phyloP scores from a whole-genome alignment of 1,140 invertebrate genomes.

The Spodoptera litura region DNA sequence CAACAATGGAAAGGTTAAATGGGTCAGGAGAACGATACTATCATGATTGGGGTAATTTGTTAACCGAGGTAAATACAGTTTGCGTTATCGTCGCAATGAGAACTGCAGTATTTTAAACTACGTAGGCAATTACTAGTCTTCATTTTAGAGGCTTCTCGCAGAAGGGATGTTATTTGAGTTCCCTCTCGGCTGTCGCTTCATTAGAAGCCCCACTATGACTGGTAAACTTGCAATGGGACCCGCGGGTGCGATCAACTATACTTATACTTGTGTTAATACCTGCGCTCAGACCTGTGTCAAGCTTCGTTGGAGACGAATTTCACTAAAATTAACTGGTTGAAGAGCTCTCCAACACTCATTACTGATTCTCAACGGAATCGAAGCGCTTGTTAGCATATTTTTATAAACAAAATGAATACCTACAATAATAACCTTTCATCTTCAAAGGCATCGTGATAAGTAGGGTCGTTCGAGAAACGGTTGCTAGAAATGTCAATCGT shows the following conservation, averaged over 20 bases:
- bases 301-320: conserved; percentile 59
- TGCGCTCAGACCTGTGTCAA: conserved; percentile 55
- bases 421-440: conserved; percentile 24
- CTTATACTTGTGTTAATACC: conserved; percentile 62
- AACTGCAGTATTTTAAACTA: not conserved
- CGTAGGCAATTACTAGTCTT: conserved; percentile 22
- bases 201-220: conserved; percentile 43
- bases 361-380: conserved; percentile 34
- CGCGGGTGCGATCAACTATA: conserved; percentile 64
- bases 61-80: not conserved
- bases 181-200: conserved; percentile 33
- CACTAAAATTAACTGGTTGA: conserved; percentile 58
- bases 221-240: conserved; percentile 62
- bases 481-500: conserved; percentile 18
- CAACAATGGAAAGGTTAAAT: conserved; percentile 16
- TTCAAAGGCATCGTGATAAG: conserved; percentile 42
- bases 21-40: conserved; percentile 11
- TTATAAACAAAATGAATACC: conserved; percentile 26
- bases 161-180: conserved; percentile 27
- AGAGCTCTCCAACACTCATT: conserved; percentile 42
- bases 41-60: not conserved
- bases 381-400: conserved; percentile 13
- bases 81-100: not conserved
- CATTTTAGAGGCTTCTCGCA: conserved; percentile 19
- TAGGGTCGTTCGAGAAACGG: conserved; percentile 36